phyloP scores from a whole-genome alignment of 2,113 vertebrate species.

The Arizona elegans region DNA sequence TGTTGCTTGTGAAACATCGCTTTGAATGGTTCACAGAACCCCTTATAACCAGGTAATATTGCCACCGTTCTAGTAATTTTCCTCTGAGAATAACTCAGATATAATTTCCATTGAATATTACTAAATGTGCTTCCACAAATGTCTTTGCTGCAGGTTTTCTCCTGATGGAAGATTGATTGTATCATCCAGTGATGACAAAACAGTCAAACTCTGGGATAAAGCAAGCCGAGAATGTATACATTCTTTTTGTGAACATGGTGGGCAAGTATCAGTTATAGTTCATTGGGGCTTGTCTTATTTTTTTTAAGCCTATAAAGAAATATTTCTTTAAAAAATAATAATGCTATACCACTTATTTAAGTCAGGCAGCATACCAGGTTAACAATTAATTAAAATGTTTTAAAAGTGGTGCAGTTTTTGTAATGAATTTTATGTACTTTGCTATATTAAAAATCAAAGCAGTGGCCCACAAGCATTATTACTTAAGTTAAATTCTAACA shows the following conservation, averaged over 20 bases:
- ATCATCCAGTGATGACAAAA: slow-evolving; percentile 93
- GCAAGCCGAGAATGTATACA: slow-evolving; percentile 90
- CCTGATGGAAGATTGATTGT: slow-evolving; percentile 91
- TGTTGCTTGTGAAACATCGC: neutral
- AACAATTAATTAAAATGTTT: neutral
- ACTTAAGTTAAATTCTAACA: neutral
- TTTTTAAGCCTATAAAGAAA: neutral
- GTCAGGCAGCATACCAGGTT: neutral
- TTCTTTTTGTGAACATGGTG: slow-evolving; percentile 89
- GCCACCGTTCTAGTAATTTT: neutral
- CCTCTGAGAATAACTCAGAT: neutral
- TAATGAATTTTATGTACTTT: neutral
- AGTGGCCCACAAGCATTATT: neutral
- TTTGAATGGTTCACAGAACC: neutral
- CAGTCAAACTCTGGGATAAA: slow-evolving; percentile 95
- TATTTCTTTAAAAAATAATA: neutral
- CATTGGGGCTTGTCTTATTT: neutral
- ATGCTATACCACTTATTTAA: neutral
- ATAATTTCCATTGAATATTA: neutral
- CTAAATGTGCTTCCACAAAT: neutral
- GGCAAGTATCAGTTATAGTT: slow-evolving; percentile 73
- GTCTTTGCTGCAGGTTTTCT: slow-evolving; percentile 80
- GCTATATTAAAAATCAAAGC: neutral
- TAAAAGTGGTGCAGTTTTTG: neutral
- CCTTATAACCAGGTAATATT: neutral